These are phyloP conservation scores for Hydropsyche tenuis DNA, from an alignment of 1,140 invertebrate genomes.

Conservation along the genomic window DNA sequence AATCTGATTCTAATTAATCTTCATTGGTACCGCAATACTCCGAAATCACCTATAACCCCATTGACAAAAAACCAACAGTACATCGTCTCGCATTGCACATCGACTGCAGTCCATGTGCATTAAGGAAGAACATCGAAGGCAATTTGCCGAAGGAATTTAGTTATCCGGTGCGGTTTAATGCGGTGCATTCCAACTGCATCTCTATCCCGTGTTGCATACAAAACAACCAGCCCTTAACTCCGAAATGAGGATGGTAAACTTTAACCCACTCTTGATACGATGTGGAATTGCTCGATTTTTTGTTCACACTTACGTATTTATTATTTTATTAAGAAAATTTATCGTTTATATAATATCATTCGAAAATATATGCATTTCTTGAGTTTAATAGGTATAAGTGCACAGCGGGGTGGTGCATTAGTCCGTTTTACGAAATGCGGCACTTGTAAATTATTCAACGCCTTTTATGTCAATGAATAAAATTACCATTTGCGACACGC, in stretches of 20 bases:
- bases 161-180: conserved; percentile 14
- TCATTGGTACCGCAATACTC: too few relatives aligned
- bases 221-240: background rate
- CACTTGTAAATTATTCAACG: conserved; percentile 42
- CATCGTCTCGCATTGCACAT: background rate
- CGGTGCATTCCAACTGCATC: conserved; percentile 7
- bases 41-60: too few relatives aligned
- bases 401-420: background rate
- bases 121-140: background rate
- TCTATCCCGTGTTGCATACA: conserved; percentile 1
- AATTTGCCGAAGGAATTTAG: conserved; percentile 15
- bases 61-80: too few relatives aligned
- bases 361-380: too few relatives aligned
- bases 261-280: background rate
- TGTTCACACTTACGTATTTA: too few relatives aligned
- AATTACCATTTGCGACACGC: conserved; percentile 47
- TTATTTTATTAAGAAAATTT: too few relatives aligned
- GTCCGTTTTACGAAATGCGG: conserved; percentile 17
- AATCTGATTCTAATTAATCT: too few relatives aligned
- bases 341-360: too few relatives aligned
- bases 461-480: conserved; percentile 50
- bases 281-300: background rate
- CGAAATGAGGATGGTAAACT: background rate
- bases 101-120: background rate
- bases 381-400: too few relatives aligned